These are phyloP conservation scores for Pachydiplax longipennis DNA, from an alignment of 2,888 invertebrate species.

Conservation along the genomic window DNA sequence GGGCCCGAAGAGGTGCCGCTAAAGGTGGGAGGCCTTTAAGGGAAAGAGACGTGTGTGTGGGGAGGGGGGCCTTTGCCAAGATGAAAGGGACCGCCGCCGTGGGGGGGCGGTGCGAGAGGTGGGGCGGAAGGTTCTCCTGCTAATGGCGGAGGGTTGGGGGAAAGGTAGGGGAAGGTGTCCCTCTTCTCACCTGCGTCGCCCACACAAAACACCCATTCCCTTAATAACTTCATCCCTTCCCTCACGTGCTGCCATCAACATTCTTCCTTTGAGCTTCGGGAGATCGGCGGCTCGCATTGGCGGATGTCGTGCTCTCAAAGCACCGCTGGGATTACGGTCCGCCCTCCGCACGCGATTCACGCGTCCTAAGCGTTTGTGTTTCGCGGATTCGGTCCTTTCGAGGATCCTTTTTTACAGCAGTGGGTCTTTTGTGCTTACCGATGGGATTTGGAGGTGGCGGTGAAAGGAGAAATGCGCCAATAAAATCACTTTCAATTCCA, in stretches of 20 bases:
- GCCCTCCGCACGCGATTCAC: neutral
- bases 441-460: too few relatives aligned
- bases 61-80: constrained; percentile 11
- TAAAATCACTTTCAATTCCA: too few relatives aligned
- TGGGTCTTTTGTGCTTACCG: too few relatives aligned
- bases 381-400: neutral
- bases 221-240: neutral
- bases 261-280: neutral
- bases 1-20: neutral
- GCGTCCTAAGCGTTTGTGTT: neutral
- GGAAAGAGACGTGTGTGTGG: neutral
- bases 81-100: constrained; percentile 43
- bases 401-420: neutral
- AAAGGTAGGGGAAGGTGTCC: neutral
- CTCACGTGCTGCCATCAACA: neutral
- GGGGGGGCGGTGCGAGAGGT: constrained; percentile 37
- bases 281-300: constrained; percentile 14
- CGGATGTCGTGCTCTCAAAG: neutral
- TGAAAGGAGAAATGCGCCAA: too few relatives aligned
- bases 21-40: constrained; percentile 4
- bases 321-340: neutral
- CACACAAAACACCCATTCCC: constrained; percentile 48
- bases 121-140: constrained; percentile 38
- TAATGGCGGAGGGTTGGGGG: constrained; percentile 45
- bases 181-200: constrained; percentile 45